A percentile compares a stretch with the other conserved stretches of the same genome.
Evolutionary conservation across 2,888 invertebrate genomes (phyloP).

Genomic region (Scaptomyza caliginosa): DNA sequence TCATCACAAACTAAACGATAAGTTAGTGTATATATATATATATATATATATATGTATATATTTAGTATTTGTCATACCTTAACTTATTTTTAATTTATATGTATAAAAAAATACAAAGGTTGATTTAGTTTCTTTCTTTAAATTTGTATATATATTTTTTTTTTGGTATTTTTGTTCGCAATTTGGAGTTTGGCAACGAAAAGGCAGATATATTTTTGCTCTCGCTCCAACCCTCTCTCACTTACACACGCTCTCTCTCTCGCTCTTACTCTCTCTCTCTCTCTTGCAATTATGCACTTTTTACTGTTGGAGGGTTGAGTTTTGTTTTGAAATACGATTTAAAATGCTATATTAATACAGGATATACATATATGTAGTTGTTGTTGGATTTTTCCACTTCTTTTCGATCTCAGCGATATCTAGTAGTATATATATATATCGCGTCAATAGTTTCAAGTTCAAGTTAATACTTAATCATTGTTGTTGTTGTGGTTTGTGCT

Average conservation of each 20-base stretch:
- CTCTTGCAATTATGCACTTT: neutral
- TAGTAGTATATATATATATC: neutral
- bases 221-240: neutral
- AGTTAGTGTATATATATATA: neutral
- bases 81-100: constrained; percentile 12
- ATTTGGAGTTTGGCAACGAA: constrained; percentile 55
- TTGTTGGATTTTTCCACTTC: neutral
- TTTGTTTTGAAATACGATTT: constrained; percentile 1
- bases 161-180: constrained; percentile 25
- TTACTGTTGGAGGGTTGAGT: neutral
- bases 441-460: neutral
- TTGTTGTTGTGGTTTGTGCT: neutral
- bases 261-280: neutral
- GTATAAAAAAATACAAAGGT: constrained; percentile 47
- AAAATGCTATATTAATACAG: neutral
- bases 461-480: neutral
- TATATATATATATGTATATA: neutral
- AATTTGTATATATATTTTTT: neutral
- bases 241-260: neutral
- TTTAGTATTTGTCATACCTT: neutral
- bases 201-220: constrained; percentile 29
- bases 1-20: constrained; percentile 5
- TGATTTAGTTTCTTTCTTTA: constrained; percentile 5
- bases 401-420: neutral
- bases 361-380: neutral